Evolutionary conservation across 2,113 vertebrate species (phyloP).

Genomic region (Cynopterus brachyotis): DNA sequence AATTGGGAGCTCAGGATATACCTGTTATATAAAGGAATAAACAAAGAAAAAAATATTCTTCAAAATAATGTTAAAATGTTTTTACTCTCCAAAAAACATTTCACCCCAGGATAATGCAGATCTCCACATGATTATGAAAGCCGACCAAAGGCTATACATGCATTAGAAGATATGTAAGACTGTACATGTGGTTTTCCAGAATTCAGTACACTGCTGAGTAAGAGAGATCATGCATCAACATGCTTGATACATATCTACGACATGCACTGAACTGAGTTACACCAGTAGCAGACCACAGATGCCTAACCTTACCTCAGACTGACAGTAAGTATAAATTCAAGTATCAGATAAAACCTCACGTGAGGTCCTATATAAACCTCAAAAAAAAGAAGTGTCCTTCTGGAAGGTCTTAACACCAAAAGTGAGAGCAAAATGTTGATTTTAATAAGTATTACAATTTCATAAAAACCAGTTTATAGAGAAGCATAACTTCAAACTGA

Average conservation of each 20-base stretch:
- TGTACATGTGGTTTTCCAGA: background rate
- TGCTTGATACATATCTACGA: background rate
- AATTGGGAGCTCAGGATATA: background rate
- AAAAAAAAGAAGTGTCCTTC: background rate
- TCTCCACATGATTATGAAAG: background rate
- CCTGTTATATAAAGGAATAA: background rate
- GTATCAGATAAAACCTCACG: background rate
- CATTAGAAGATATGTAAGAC: background rate
- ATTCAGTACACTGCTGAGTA: background rate
- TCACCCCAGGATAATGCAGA: background rate
- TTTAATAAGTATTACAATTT: background rate
- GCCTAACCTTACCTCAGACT: background rate
- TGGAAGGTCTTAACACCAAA: background rate
- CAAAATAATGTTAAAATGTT: constrained; percentile 22
- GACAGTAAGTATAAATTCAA: background rate
- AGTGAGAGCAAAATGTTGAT: background rate
- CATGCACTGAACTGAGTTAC: background rate
- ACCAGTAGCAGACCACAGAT: background rate
- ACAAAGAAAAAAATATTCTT: background rate
- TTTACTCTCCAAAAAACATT: constrained; percentile 16
- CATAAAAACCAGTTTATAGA: background rate
- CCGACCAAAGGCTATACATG: background rate
- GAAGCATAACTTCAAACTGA: background rate
- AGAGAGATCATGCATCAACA: background rate
- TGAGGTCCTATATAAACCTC: background rate